A percentile compares a stretch with the other conserved stretches of the same genome.
Evolutionary conservation across 2,113 vertebrate species (phyloP).

Genomic region (Cochlearius cochlearius): DNA sequence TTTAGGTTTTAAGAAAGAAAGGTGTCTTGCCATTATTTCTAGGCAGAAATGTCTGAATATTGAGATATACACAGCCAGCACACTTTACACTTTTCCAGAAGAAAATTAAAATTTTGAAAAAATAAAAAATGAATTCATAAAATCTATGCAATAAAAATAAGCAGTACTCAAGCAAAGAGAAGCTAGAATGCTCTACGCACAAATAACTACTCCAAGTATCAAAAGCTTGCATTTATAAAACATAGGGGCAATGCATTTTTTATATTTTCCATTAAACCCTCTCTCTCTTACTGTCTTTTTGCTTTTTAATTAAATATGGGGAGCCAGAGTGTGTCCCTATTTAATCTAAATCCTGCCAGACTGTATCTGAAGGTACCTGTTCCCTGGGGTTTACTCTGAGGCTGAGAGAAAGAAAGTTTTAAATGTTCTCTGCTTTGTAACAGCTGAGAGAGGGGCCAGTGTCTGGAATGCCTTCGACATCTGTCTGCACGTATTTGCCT

Average conservation of each 20-base stretch:
- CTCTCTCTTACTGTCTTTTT: neutral
- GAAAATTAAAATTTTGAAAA: neutral
- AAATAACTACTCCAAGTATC: neutral
- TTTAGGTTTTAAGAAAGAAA: neutral
- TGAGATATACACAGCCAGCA: neutral
- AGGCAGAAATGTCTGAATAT: neutral
- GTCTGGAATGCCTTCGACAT: neutral
- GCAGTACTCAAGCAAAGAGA: neutral
- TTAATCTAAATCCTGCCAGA: neutral
- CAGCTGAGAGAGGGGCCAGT: neutral
- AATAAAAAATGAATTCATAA: neutral
- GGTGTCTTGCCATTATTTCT: neutral
- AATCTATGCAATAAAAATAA: neutral
- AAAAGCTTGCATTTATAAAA: neutral
- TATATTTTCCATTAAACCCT: neutral
- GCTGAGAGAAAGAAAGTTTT: neutral
- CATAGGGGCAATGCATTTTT: neutral
- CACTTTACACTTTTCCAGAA: neutral
- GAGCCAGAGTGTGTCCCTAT: neutral
- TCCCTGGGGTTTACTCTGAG: neutral
- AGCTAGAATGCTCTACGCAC: neutral
- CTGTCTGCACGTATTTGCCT: neutral
- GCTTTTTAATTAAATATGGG: neutral
- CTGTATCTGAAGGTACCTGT: neutral
- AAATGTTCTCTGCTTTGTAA: neutral